Evolutionary conservation across 1,140 invertebrate species (phyloP).

Genomic region (Cyclina sinensis): DNA sequence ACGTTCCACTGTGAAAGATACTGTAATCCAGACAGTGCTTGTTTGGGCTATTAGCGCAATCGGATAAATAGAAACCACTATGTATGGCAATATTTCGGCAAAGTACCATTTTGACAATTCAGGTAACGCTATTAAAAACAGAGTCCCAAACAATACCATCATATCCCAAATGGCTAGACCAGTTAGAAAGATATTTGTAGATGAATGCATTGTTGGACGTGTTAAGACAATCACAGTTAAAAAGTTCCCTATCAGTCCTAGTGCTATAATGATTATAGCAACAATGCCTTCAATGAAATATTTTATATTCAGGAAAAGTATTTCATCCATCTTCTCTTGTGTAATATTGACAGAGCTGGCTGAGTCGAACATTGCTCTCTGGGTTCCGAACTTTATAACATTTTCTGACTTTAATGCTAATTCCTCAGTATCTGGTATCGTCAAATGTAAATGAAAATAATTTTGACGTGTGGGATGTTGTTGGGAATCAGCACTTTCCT

Average conservation of each 20-base stretch:
- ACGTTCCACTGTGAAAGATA: conserved; percentile 97
- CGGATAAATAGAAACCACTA: conserved; percentile 94
- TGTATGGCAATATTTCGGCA: conserved; percentile 92
- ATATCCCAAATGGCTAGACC: conserved; percentile 97
- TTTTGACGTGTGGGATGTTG: no score
- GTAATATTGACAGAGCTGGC: background rate
- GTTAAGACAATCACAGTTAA: conserved; percentile 95
- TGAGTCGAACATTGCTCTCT: background rate
- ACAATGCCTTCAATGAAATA: conserved; percentile 90
- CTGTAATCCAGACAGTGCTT: conserved; percentile 97
- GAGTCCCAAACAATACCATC: conserved; percentile 94
- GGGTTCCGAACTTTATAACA: no score
- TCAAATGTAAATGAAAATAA: no score
- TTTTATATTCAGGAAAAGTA: conserved; percentile 59
- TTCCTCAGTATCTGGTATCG: no score
- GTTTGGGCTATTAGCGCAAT: conserved; percentile 95
- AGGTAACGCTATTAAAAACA: conserved; percentile 94
- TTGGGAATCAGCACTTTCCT: no score
- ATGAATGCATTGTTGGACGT: conserved; percentile 96
- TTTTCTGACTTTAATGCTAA: no score
- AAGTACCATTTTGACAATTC: conserved; percentile 89
- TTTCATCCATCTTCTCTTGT: conserved; percentile 10
- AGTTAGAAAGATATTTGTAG: conserved; percentile 97
- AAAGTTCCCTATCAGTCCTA: conserved; percentile 95
- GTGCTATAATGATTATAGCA: conserved; percentile 92